These are phyloP conservation scores for Eulemur macaco DNA, from an alignment of 2,113 vertebrate species.

Conservation along the genomic window DNA sequence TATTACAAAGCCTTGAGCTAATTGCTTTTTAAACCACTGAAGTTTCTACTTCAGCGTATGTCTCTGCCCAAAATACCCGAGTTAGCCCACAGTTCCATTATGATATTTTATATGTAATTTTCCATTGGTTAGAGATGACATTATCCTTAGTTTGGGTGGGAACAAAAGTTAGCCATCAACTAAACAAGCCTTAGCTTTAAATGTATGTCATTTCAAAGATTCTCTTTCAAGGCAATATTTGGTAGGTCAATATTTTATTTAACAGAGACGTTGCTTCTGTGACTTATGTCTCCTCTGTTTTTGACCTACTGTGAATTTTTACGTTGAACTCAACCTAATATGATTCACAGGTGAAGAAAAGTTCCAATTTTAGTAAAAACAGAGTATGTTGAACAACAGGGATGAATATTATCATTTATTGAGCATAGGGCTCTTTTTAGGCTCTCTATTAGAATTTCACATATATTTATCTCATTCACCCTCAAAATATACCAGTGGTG, in stretches of 20 bases:
- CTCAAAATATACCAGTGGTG: neutral
- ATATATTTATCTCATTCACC: too few species aligned
- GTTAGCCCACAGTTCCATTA: neutral
- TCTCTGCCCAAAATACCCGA: conserved; percentile 35
- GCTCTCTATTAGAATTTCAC: neutral
- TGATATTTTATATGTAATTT: conserved; percentile 24
- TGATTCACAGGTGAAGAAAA: neutral
- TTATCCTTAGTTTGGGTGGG: neutral
- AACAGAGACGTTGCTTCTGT: neutral
- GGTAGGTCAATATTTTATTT: neutral
- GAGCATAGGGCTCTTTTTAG: neutral
- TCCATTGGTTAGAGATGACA: conserved; percentile 1
- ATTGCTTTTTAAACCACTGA: conserved; percentile 56
- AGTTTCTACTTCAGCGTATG: conserved; percentile 45
- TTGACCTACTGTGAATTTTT: neutral
- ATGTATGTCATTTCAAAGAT: neutral
- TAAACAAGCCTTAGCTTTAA: neutral
- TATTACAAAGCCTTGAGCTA: conserved; percentile 30
- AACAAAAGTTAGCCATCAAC: conserved; percentile 27
- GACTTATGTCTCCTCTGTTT: neutral
- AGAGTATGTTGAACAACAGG: neutral
- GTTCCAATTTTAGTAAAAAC: neutral
- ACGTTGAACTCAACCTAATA: neutral
- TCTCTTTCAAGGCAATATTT: neutral
- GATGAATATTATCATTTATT: neutral